A percentile compares a stretch with the other conserved stretches of the same genome.
phyloP scores from a whole-genome alignment of 2,113 vertebrate genomes.

The Heteronetta atricapilla region DNA sequence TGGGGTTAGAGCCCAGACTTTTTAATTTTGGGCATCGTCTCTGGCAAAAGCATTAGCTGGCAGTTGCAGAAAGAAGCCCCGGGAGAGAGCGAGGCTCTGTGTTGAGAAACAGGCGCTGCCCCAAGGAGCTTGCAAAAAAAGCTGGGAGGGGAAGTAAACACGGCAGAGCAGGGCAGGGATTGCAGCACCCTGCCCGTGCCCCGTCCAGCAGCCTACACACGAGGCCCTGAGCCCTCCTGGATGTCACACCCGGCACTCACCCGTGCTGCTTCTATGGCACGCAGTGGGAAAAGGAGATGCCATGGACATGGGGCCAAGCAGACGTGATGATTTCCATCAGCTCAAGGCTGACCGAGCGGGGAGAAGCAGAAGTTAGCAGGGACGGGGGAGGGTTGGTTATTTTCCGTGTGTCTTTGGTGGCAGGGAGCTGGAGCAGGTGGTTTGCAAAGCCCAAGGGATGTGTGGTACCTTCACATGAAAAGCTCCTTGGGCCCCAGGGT shows the following conservation, averaged over 20 bases:
- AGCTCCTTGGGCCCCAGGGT: neutral
- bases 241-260: neutral
- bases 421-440: fast-evolving
- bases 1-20: neutral
- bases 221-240: neutral
- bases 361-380: neutral
- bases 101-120: neutral
- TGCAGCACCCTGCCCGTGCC: neutral
- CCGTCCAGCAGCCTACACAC: neutral
- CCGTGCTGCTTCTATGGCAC: neutral
- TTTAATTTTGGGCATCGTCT: neutral
- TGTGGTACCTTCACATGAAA: fast-evolving
- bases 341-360: neutral
- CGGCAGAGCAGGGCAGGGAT: neutral
- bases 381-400: fast-evolving
- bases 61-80: neutral
- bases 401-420: fast-evolving
- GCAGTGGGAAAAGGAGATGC: neutral
- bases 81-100: neutral
- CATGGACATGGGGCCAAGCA: fast-evolving
- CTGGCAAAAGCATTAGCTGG: neutral
- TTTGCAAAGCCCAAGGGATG: neutral
- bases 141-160: conserved; percentile 32
- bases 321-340: neutral
- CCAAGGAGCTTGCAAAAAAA: conserved; percentile 29